Conservation (phyloP, 2,888 invertebrate genomes). For the Amblyteles armatorius region DNA sequence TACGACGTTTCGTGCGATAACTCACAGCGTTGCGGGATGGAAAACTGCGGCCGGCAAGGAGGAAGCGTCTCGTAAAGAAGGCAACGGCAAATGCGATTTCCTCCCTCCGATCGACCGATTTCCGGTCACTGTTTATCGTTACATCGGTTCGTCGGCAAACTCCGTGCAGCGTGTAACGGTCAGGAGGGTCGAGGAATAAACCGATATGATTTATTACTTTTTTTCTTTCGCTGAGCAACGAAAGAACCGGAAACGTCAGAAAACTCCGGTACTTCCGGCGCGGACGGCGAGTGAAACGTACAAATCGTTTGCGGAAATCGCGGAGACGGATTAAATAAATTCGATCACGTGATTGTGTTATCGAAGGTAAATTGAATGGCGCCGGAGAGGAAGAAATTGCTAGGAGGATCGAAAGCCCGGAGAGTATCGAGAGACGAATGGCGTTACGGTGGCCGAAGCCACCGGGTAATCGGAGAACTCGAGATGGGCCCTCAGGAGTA, state of each 20-base stretch:
- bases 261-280: too few species aligned
- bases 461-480: conserved; percentile 34
- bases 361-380: too few species aligned
- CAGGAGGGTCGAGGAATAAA: too few species aligned
- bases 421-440: conserved; percentile 20
- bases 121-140: conserved; percentile 48
- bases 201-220: too few species aligned
- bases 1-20: conserved; percentile 13
- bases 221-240: too few species aligned
- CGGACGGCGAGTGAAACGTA: too few species aligned
- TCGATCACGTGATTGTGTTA: too few species aligned
- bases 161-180: too few species aligned
- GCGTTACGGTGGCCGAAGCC: not conserved
- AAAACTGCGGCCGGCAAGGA: not conserved
- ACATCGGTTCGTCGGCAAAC: not conserved
- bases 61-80: conserved; percentile 5
- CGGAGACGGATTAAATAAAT: too few species aligned
- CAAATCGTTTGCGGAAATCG: too few species aligned
- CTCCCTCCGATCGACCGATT: conserved; percentile 26
- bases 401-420: not conserved
- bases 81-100: conserved; percentile 26
- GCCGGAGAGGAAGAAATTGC: too few species aligned
- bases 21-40: conserved; percentile 3
- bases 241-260: too few species aligned
- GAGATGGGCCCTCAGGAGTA: not conserved